Evolutionary conservation across 2,888 invertebrate genomes (phyloP), one percentile per base, ranked within the genome.

Genomic region (Chesias legatella): DNA sequence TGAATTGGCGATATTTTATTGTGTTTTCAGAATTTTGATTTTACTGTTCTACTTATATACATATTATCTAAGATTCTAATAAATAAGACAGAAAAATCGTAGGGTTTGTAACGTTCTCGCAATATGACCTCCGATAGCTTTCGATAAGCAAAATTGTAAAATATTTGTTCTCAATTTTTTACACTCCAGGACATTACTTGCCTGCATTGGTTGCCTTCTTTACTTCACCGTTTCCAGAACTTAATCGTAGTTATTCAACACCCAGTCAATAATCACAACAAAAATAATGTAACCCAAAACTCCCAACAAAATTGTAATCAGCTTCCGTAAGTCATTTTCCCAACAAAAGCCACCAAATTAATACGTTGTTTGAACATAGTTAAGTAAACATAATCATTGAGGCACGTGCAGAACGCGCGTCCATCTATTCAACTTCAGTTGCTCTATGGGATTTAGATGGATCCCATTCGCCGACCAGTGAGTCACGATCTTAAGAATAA

Each of bases 331-430:
- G 79, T 79, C 76, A 83, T 82, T 78, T 78, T 63, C 69, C 62
- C 61, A 71, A 79, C 79, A 81, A 82, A 80, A 76, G 51, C 66
- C 51, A 66, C 75, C 73, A 84, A 84, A 88, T 88, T 86, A 88
- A 86, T 84, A 86, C 79, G 83, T 84, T 88, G 88, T 88, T 88
- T 86, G 86, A 88, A 78, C 81, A 77, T 79, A 67, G 73, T 79
- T 76, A 84, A 78, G 78, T 78, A 86, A 88, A 88, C 79, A 86
- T 79, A 86, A 86, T 88, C 83, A 86, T 51, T 11, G 3, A 22
- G 75, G 40, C 88, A 85, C 88, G 88, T 84, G 88, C 59, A 17
- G 11, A 2, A 60, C 84, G 71, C 79, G 63, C 84, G 83, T 26
- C 69, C 70, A 54, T 55, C 75, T 54, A 77, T 85, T 78, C 77